Base-by-base conservation (phyloP, 2,797 vertebrate species). In the Hyperoplus immaculatus region DNA sequence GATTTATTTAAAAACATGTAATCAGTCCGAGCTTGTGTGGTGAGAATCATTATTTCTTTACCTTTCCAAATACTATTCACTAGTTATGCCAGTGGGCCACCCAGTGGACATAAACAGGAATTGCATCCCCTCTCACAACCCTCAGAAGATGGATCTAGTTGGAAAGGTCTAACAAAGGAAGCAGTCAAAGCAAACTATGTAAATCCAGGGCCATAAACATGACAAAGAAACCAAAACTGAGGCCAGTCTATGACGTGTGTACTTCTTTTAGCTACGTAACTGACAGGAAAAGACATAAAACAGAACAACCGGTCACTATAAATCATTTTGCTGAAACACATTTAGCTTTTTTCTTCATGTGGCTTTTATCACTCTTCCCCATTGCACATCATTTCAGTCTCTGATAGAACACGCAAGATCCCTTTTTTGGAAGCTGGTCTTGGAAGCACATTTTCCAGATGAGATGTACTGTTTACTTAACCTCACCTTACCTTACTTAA, bases 71-170 rank as follows among this genome's bases (percentile, higher is more conserved):
- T 39, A 51, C 11, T 16, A 47, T 51, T 71, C 75, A 81, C 58
- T 41, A 50, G 81, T 89, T 79, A 72, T 84, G 75, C 79, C 65
- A 84, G 86, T 81, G 78, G 65, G 89, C 91, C 93, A 82, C 78
- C 90, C 54, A 86, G 94, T 94, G 95, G 92, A 84, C 49, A 45
- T 5, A 5, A 69, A 15, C 4, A 13, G 66, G 72, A n/a, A 85
- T 15, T 87, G 62, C 90, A 86, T 12, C 56, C 21, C 58, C 21
- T 56, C 15, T 15, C 8, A 39, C 49, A 46, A 46, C 10, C 12
- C 21, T 29, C 15, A 60, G 50, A 14, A 64, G 49, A 60, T 42
- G 0, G 49, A 65, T 65, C 36, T 43, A 43, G 36, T 4, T 21
- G 8, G 46, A 78, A 49, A 73, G 15, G 45, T 60, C 50, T 54